These are phyloP conservation scores for Rhadinocentrus ornatus DNA, from an alignment of 2,797 vertebrate genomes.

Conservation along the genomic window DNA sequence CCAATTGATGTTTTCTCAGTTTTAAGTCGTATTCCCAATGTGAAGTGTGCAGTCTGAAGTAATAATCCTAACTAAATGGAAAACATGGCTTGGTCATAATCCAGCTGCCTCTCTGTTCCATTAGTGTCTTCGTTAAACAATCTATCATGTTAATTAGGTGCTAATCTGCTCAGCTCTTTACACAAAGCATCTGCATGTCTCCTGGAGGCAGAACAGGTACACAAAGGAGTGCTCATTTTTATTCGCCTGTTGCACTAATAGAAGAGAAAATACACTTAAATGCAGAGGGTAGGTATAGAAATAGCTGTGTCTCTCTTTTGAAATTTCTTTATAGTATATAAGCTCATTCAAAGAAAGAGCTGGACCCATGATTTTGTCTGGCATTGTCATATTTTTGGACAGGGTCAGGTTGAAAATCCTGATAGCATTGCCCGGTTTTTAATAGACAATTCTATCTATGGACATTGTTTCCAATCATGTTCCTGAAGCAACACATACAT, in stretches of 20 bases:
- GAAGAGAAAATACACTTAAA: conserved; percentile 40
- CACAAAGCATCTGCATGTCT: conserved; percentile 77
- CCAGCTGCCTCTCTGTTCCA: conserved; percentile 77
- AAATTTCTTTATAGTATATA: conserved; percentile 26
- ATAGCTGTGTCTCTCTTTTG: conserved; percentile 26
- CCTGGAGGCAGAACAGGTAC: conserved; percentile 68
- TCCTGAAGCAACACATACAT: conserved; percentile 63
- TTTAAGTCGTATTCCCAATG: conserved; percentile 74
- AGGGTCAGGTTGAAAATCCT: conserved; percentile 41
- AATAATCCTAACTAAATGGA: conserved; percentile 80
- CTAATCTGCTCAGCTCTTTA: conserved; percentile 79
- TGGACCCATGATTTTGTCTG: conserved; percentile 23
- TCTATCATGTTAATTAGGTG: conserved; percentile 78
- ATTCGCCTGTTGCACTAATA: conserved; percentile 58
- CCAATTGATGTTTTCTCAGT: conserved; percentile 65
- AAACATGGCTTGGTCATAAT: conserved; percentile 79
- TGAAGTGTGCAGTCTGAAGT: conserved; percentile 70
- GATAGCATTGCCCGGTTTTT: conserved; percentile 52
- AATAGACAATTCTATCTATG: conserved; percentile 66
- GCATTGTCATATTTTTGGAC: conserved; percentile 33
- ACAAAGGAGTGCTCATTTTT: conserved; percentile 53
- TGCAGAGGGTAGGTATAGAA: conserved; percentile 25
- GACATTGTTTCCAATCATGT: conserved; percentile 70
- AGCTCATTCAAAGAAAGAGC: conserved; percentile 33
- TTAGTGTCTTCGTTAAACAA: conserved; percentile 76